Percentiles rank a stretch among this genome's conserved stretches.
These are phyloP conservation scores for Heterodera carotae DNA, from an alignment of 1,140 invertebrate genomes.

Conservation along the genomic window DNA sequence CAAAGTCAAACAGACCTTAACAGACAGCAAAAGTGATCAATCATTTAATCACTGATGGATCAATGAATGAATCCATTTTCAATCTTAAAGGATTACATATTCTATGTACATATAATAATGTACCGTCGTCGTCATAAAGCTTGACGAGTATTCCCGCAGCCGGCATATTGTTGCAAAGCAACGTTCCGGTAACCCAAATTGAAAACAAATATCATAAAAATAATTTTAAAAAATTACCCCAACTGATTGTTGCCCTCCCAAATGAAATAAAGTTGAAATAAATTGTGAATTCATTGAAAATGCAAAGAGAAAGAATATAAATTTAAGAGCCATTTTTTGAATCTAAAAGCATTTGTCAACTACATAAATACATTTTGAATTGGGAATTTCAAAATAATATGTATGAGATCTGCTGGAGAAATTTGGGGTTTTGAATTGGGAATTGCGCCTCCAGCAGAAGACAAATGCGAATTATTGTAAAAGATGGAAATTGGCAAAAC, in stretches of 20 bases:
- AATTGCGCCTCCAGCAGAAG: too few relatives aligned
- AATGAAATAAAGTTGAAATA: not conserved
- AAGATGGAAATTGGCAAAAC: not conserved
- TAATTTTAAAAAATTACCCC: not conserved
- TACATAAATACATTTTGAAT: too few relatives aligned
- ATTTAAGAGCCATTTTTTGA: too few relatives aligned
- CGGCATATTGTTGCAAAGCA: conserved; percentile 47
- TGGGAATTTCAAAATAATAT: too few relatives aligned
- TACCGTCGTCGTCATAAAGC: conserved; percentile 46
- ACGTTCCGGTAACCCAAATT: not conserved
- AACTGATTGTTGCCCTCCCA: not conserved
- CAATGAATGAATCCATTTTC: too few relatives aligned
- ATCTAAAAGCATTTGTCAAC: not conserved
- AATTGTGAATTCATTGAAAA: not conserved
- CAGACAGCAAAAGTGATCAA: not conserved
- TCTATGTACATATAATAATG: not conserved
- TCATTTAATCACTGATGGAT: too few relatives aligned
- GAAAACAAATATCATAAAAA: not conserved
- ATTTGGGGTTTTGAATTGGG: too few relatives aligned
- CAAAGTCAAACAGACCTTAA: not conserved
- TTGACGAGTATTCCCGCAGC: conserved; percentile 44
- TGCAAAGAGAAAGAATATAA: not conserved
- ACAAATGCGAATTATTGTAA: too few relatives aligned
- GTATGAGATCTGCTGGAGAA: too few relatives aligned
- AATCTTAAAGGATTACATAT: too few relatives aligned